Evolutionary conservation across 2,113 vertebrate genomes (phyloP), one percentile per base, ranked within the genome.

Genomic region (Leptosomus discolor): DNA sequence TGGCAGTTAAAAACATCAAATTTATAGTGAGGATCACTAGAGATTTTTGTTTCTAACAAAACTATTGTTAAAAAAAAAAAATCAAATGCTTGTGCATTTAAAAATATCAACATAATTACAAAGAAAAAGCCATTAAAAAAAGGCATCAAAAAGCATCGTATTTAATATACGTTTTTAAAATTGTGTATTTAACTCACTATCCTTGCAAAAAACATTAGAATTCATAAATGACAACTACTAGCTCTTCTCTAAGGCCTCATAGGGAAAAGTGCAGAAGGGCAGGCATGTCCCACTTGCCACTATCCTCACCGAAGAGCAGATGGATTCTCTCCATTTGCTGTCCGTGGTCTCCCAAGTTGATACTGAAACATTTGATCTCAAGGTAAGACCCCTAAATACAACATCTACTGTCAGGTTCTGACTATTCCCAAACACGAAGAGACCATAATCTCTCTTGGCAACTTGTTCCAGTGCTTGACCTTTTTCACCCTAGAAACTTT

Each of bases 241-340:
- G 17, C 41, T 39, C 39, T 54, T 83, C 41, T n/a, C 26, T 43
- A 22, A 71, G 58, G 32, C 24, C 29, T 81, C 50, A 30, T 0
- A 56, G 34, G 20, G 7, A 32, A 15, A 34, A 11, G 5, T 0
- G 4, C 0, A 2, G 10, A 65, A 45, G 11, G 19, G 20, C 7
- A n/a, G 4, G 8, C 18, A 27, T 36, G 23, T 14, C 30, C 45
- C 36, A 43, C 0, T 0, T 39, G 24, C 6, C 41, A 8, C 34
- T 9, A 2, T 29, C 36, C 51, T 67, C 51, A 50, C 4, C 22
- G 21, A 17, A 26, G 15, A 92, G 36, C 46, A 65, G 24, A 14
- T 13, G 39, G 32, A 36, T 50, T n/a, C 20, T 77, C 27, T 48
- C 19, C n/a, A 56, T 43, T 68, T n/a, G 6, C 7, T 39, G 24